A percentile compares a stretch with the other conserved stretches of the same genome.
phyloP scores from a whole-genome alignment of 1,140 invertebrate species.

The Pseudoatta argentina region DNA sequence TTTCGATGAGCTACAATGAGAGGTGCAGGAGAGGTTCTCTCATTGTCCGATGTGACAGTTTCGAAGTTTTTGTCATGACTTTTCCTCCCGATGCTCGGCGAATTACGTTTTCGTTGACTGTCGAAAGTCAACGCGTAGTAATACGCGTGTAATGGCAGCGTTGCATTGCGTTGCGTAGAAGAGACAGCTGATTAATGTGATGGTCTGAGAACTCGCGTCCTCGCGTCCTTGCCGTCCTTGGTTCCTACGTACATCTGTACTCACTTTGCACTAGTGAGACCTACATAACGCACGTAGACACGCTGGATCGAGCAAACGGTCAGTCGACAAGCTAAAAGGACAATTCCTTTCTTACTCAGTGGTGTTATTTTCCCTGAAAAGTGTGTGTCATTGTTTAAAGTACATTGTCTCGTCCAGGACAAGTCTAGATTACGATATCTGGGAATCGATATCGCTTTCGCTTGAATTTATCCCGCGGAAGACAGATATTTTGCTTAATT shows the following conservation, averaged over 20 bases:
- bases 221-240: background rate
- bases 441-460: slow-evolving; percentile 21
- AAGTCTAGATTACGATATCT: slow-evolving; percentile 27
- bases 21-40: too few species aligned
- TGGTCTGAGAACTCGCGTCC: background rate
- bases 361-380: background rate
- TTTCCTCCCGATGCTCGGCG: background rate
- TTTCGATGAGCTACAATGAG: background rate
- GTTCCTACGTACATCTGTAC: slow-evolving; percentile 32
- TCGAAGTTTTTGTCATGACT: background rate
- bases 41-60: background rate
- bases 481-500: background rate
- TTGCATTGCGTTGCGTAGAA: slow-evolving; percentile 19
- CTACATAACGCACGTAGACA: slow-evolving; percentile 11
- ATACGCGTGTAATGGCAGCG: background rate
- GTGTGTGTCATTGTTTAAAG: background rate
- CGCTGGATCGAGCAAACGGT: slow-evolving; percentile 18
- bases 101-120: background rate
- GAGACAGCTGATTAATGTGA: slow-evolving; percentile 41
- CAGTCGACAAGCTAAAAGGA: background rate
- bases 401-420: background rate
- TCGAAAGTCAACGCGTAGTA: background rate
- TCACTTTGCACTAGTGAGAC: slow-evolving; percentile 21
- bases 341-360: background rate
- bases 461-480: background rate